Evolutionary conservation across 2,888 invertebrate species (phyloP).

Genomic region (Drosophila colorata): DNA sequence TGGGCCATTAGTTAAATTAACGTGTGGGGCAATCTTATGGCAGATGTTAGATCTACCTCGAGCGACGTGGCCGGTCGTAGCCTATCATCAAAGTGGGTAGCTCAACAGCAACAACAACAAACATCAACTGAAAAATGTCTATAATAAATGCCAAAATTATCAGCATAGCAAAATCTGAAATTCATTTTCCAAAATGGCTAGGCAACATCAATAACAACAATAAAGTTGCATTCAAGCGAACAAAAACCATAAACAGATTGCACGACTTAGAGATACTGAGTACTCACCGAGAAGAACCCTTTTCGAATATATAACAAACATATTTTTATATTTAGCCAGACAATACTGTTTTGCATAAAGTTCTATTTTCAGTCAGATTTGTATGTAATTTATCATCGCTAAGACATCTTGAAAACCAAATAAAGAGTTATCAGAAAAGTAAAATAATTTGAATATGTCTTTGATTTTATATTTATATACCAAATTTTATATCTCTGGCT

Average conservation of each 20-base stretch:
- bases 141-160: constrained; percentile 63
- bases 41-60: constrained; percentile 32
- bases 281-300: not conserved
- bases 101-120: constrained; percentile 22
- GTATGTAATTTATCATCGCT: too few relatives aligned
- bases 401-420: too few relatives aligned
- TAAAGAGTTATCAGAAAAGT: too few relatives aligned
- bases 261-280: constrained; percentile 2
- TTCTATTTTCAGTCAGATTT: too few relatives aligned
- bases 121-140: constrained; percentile 39
- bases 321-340: too few relatives aligned
- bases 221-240: constrained; percentile 75
- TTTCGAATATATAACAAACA: too few relatives aligned
- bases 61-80: constrained; percentile 24
- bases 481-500: too few relatives aligned
- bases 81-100: constrained; percentile 56
- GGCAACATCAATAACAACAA: constrained; percentile 16
- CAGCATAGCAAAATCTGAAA: constrained; percentile 65
- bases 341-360: too few relatives aligned
- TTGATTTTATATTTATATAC: too few relatives aligned
- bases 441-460: too few relatives aligned
- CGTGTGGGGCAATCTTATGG: constrained; percentile 30
- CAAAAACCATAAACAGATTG: constrained; percentile 9
- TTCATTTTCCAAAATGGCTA: constrained; percentile 64
- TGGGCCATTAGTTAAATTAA: constrained; percentile 53